Evolutionary conservation across 2,797 vertebrate species (phyloP).

Genomic region (Acestrorhynchus altus): DNA sequence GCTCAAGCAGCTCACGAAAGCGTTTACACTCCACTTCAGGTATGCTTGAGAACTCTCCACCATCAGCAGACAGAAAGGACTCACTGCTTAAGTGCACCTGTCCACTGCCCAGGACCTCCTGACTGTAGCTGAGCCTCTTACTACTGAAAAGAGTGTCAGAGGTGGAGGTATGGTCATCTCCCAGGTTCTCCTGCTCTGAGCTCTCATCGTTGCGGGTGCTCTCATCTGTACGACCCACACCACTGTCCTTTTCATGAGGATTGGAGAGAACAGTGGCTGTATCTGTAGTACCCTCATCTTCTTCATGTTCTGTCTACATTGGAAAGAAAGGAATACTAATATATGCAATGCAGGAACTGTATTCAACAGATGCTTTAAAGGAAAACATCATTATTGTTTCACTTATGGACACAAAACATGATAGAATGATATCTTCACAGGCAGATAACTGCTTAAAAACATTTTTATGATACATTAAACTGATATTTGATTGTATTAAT

Average conservation of each 20-base stretch:
- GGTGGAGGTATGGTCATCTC: constrained; percentile 82
- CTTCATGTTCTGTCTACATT: constrained; percentile 87
- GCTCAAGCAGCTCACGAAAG: constrained; percentile 91
- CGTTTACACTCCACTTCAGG: constrained; percentile 88
- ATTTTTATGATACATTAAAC: too few relatives aligned
- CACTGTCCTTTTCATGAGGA: constrained; percentile 96
- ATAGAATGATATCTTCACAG: too few relatives aligned
- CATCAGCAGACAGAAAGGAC: constrained; percentile 86
- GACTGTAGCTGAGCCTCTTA: constrained; percentile 86
- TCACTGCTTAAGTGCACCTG: constrained; percentile 91
- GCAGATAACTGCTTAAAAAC: too few relatives aligned
- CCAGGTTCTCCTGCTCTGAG: constrained; percentile 92
- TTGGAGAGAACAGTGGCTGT: constrained; percentile 91
- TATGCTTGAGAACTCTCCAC: constrained; percentile 87
- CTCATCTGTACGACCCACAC: constrained; percentile 91
- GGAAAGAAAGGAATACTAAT: neutral
- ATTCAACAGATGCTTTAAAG: neutral
- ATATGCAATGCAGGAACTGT: neutral
- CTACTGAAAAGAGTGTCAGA: constrained; percentile 85
- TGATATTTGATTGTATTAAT: too few relatives aligned
- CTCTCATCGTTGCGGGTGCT: constrained; percentile 96
- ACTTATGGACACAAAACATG: too few relatives aligned
- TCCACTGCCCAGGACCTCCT: constrained; percentile 87
- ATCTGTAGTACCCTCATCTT: constrained; percentile 92
- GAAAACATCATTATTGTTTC: too few relatives aligned